phyloP scores from a whole-genome alignment of 2,797 vertebrate species.

The Anguilla marmorata region DNA sequence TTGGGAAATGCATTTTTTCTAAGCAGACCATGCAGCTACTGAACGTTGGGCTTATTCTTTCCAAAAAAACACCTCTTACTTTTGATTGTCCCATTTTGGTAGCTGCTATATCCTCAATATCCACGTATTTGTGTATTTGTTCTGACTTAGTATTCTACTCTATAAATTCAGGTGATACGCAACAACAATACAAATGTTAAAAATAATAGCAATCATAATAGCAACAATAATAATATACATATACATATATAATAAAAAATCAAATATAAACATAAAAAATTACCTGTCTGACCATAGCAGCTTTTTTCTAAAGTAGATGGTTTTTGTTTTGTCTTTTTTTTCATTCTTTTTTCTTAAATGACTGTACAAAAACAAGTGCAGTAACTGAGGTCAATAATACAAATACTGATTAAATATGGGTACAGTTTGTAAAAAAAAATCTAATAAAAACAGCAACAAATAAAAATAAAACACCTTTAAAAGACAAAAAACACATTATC shows the following conservation, averaged over 20 bases:
- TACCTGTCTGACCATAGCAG: slow-evolving; percentile 73
- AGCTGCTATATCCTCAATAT: slow-evolving; percentile 31
- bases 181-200: slow-evolving; percentile 29
- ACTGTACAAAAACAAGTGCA: slow-evolving; percentile 69
- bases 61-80: background rate
- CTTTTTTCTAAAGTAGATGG: slow-evolving; percentile 54
- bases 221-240: slow-evolving; percentile 23
- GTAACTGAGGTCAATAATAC: slow-evolving; percentile 70
- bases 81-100: slow-evolving; percentile 39
- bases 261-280: slow-evolving; percentile 45
- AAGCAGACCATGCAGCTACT: slow-evolving; percentile 31
- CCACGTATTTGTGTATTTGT: background rate
- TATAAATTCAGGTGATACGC: slow-evolving; percentile 29
- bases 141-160: slow-evolving; percentile 11
- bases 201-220: slow-evolving; percentile 29
- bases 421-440: slow-evolving; percentile 40
- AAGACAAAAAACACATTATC: slow-evolving; percentile 41
- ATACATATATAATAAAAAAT: slow-evolving; percentile 34
- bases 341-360: slow-evolving; percentile 49
- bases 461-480: slow-evolving; percentile 34
- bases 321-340: slow-evolving; percentile 39
- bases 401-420: slow-evolving; percentile 62
- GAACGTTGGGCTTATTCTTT: slow-evolving; percentile 26
- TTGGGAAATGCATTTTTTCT: slow-evolving; percentile 6
- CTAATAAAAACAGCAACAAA: slow-evolving; percentile 57